Base-by-base conservation (phyloP, 2,888 invertebrate species). In the Aphrophora alni region DNA sequence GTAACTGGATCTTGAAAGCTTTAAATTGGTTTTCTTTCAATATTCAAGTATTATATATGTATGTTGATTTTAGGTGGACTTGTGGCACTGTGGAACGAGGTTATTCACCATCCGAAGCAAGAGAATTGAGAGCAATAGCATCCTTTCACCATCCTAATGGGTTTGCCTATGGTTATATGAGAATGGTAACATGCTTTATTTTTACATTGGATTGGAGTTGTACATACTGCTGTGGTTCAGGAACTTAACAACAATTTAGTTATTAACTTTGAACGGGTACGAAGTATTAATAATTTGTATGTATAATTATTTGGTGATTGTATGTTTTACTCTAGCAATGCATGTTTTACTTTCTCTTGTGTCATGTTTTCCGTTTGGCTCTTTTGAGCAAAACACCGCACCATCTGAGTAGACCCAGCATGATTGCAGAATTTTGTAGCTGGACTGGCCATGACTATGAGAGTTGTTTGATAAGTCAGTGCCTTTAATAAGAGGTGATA, bases 121-220 rank as follows among this genome's bases (percentile, higher is more conserved):
- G 95, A 44, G 96, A 97, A 89, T 90, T 96, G 73, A 91, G 95
- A 80, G 97, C 93, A 1, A 95, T 97, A 82, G 97, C 97, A 0
- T 96, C 96, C 0, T 98, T 98, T 88, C 97, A 97, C 89, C 95
- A 97, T 90, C 96, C 96, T 0, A 90, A 91, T 21, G 96, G 97
- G 0, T 95, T 93, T 88, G 95, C 96, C 0, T 93, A 91, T 88
- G 98, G 98, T 3, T 96, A 95, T 87, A 90, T 98, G 77, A 91
- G 95, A 88, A 92, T 98, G 94, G 93, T 94, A 88, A 87, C 88
- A 86, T 59, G 59, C 59, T 21, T 59, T n/a, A 59, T 14, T 59
- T 59, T 59, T 7, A 21, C 59, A 21, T n/a, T 59, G 59, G 59
- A 59, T 59, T n/a, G 59, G 59, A 59, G 21, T 59, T 59, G 59